Evolutionary conservation across 2,888 invertebrate genomes (phyloP).

Genomic region (Periphyllus acericola): DNA sequence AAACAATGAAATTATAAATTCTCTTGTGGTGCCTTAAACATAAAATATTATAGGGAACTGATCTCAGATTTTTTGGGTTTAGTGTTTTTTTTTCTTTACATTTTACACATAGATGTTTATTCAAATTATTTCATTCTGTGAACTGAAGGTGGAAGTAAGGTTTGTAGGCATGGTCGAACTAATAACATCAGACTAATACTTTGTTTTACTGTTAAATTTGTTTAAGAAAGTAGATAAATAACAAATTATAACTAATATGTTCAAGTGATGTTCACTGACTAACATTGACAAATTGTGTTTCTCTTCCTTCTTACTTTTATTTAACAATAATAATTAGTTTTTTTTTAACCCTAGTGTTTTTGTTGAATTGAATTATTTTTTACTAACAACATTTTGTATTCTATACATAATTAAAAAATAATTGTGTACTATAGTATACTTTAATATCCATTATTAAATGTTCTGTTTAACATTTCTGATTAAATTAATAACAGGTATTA

Average conservation of each 20-base stretch:
- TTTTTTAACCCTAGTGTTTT: conserved; percentile 10
- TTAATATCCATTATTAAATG: background rate
- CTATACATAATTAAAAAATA: background rate
- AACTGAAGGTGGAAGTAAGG: conserved; percentile 60
- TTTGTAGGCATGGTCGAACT: conserved; percentile 52
- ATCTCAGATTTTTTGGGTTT: background rate
- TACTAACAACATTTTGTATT: conserved; percentile 39
- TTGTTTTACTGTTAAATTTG: conserved; percentile 24
- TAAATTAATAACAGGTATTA: conserved; percentile 34
- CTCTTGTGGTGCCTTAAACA: background rate
- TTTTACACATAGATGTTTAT: conserved; percentile 43
- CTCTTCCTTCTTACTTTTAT: background rate
- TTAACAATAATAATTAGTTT: conserved; percentile 31
- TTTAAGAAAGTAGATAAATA: conserved; percentile 28
- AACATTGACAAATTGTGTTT: conserved; percentile 21
- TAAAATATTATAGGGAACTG: conserved; percentile 4
- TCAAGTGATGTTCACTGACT: conserved; percentile 14
- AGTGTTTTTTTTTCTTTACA: background rate
- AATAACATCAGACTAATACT: conserved; percentile 31
- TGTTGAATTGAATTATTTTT: conserved; percentile 17
- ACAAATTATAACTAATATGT: background rate
- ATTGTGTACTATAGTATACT: background rate
- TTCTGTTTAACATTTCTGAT: background rate
- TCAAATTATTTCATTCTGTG: conserved; percentile 43
- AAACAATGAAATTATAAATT: background rate